Evolutionary conservation across 2,113 vertebrate genomes (phyloP), one percentile per base, ranked within the genome.

Genomic region (Pelvicachromis taeniatus): DNA sequence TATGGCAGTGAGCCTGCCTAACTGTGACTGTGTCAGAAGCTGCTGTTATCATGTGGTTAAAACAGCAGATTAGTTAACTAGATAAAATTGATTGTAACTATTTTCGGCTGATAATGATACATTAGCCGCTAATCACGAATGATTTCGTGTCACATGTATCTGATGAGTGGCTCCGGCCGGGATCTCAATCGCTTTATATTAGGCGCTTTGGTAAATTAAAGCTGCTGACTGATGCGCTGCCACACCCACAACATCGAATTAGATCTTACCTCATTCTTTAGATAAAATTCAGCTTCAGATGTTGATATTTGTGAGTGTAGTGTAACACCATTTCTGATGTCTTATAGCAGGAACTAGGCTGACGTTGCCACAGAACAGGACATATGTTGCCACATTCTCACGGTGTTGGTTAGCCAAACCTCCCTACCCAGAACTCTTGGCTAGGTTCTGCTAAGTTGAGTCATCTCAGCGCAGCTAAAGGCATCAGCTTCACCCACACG

Each of bases 401-500:
- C 91, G 87, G 89, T 92, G 88, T 93, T 94, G 93, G 92, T 94
- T 94, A 95, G 91, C 91, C 90, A 91, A 93, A 93, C 85, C 90
- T 91, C 86, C 21, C 84, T 95, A 95, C 94, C 91, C 90, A 95
- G 95, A 96, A 95, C 81, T 85, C 81, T 85, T 95, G 89, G 91
- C 87, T 87, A 86, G 87, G 78, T 95, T 95, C 94, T 95, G 85
- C 90, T 94, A 91, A 94, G 90, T 93, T 91, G 93, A 95, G 91
- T 96, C 95, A 96, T 93, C 82, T 92, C 80, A 4, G 84, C 77
- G 59, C 87, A 88, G 90, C 87, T 86, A 77, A 84, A 93, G 81
- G 83, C 90, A 90, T 91, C 68, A 61, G 56, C 85, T 83, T 93
- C 89, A 92, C 87, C 92, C 86, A 91, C 93, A 94, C 94, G 90